Evolutionary conservation across 2,113 vertebrate genomes (phyloP).

Genomic region (Micronisus gabar): DNA sequence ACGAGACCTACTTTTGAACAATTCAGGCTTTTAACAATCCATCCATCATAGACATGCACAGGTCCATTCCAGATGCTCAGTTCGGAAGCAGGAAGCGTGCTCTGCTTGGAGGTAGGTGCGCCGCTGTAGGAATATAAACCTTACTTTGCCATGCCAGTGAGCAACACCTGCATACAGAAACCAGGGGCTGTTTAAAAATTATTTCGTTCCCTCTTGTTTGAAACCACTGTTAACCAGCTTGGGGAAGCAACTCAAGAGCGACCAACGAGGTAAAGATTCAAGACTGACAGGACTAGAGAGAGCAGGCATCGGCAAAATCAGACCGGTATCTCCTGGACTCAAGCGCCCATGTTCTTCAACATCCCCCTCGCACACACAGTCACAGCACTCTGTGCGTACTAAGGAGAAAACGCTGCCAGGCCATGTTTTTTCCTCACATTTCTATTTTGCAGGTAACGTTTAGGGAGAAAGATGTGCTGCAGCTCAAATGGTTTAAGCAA

Average conservation of each 20-base stretch:
- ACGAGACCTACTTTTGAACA: not conserved
- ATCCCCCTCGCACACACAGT: rapidly evolving
- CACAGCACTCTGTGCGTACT: rapidly evolving
- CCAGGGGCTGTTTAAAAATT: not conserved
- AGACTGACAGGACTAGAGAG: not conserved
- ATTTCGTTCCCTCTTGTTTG: not conserved
- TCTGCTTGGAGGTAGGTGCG: not conserved
- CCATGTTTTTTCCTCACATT: not conserved
- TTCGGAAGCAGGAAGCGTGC: not conserved
- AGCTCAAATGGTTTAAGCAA: not conserved
- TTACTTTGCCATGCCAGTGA: not conserved
- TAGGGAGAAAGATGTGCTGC: not conserved
- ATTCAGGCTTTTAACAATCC: not conserved
- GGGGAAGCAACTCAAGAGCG: not conserved
- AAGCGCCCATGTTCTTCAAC: rapidly evolving
- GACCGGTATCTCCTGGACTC: rapidly evolving
- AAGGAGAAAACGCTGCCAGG: not conserved
- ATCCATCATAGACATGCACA: not conserved
- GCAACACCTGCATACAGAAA: not conserved
- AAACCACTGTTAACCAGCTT: not conserved
- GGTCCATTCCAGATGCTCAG: not conserved
- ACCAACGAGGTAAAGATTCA: rapidly evolving
- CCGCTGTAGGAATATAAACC: not conserved
- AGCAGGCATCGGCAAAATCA: rapidly evolving
- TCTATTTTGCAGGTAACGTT: not conserved